These are phyloP conservation scores for Dione juno DNA, from an alignment of 2,888 invertebrate species.

Conservation along the genomic window DNA sequence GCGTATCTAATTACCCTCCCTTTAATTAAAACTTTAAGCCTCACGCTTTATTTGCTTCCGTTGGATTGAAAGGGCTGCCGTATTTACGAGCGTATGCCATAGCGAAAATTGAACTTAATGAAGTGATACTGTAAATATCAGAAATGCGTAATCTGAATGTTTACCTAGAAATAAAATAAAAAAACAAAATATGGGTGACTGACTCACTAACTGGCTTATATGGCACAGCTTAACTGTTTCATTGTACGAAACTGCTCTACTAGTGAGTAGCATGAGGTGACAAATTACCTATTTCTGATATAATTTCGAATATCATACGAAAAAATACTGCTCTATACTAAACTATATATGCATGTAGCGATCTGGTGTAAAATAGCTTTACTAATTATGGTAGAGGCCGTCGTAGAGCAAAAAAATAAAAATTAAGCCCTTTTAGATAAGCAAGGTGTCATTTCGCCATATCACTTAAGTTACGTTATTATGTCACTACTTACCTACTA, in stretches of 20 bases:
- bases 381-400: too few species aligned
- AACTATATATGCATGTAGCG: too few species aligned
- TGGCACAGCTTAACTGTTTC: too few species aligned
- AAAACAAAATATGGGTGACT: background rate
- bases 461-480: conserved; percentile 9
- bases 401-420: too few species aligned
- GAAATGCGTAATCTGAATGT: conserved; percentile 1
- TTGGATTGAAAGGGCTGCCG: conserved; percentile 52
- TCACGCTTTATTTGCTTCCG: conserved; percentile 74
- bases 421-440: background rate
- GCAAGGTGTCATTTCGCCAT: conserved; percentile 14
- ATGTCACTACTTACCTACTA: background rate
- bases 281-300: too few species aligned
- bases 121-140: conserved; percentile 26
- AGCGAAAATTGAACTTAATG: conserved; percentile 34
- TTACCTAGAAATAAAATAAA: background rate
- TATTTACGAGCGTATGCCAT: conserved; percentile 45
- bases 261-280: too few species aligned
- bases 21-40: conserved; percentile 79
- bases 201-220: conserved; percentile 2
- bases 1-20: conserved; percentile 76
- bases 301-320: too few species aligned
- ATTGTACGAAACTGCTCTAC: too few species aligned
- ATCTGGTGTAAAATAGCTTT: too few species aligned
- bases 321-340: too few species aligned